A percentile compares a stretch with the other conserved stretches of the same genome.
These are phyloP conservation scores for Ceratina australensis DNA, from an alignment of 1,140 invertebrate species.

Conservation along the genomic window DNA sequence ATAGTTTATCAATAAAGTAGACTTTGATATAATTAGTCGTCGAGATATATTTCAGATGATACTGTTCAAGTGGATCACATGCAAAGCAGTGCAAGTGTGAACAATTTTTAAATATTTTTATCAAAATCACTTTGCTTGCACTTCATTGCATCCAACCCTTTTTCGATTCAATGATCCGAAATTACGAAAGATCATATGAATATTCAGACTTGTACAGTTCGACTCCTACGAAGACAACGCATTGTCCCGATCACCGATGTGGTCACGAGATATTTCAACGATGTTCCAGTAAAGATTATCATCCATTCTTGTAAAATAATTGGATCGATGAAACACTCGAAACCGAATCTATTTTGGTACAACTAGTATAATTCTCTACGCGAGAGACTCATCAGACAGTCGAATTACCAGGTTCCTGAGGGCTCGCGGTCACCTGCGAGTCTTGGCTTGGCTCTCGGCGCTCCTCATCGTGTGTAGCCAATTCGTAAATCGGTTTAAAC, in stretches of 20 bases:
- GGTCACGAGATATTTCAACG: constrained; percentile 19
- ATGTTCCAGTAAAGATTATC: constrained; percentile 1
- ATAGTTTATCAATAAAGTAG: constrained; percentile 30
- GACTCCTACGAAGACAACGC: constrained; percentile 24
- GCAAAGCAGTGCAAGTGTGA: constrained; percentile 25
- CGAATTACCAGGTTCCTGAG: neutral
- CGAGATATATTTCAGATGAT: neutral
- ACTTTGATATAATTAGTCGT: constrained; percentile 20
- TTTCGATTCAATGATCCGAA: neutral
- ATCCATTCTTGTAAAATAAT: neutral
- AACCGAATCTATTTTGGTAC: constrained; percentile 6
- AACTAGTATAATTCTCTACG: constrained; percentile 6
- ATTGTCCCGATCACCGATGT: constrained; percentile 20
- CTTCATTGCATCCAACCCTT: constrained; percentile 26
- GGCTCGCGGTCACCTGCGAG: neutral
- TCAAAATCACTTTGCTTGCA: constrained; percentile 2
- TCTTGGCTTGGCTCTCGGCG: constrained; percentile 24
- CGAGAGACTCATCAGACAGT: constrained; percentile 36
- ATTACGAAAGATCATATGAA: constrained; percentile 3
- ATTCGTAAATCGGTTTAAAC: constrained; percentile 84
- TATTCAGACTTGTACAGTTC: constrained; percentile 33
- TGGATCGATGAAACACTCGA: constrained; percentile 15
- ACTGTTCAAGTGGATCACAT: constrained; percentile 16
- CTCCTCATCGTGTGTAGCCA: constrained; percentile 63
- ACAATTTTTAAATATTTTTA: too few relatives aligned